A percentile compares a stretch with the other conserved stretches of the same genome.
Evolutionary conservation across 2,888 invertebrate genomes (phyloP).

Genomic region (Empis stercorea): DNA sequence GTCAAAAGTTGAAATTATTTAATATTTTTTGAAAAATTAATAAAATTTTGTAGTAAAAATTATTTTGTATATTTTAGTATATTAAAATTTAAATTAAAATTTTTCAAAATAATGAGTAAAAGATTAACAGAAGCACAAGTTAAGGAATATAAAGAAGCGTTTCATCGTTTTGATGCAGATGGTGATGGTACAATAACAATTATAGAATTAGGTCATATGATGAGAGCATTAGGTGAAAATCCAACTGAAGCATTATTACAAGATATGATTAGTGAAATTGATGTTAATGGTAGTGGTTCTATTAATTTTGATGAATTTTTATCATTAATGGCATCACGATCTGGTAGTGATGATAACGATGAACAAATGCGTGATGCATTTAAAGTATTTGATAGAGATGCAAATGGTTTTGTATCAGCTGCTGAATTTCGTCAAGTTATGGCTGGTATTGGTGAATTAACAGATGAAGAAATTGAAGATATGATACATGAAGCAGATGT

Average conservation of each 20-base stretch:
- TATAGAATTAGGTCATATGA: conserved; percentile 89
- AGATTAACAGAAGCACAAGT: background rate
- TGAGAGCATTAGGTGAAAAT: conserved; percentile 90
- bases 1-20: too few species aligned
- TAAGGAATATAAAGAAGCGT: conserved; percentile 54
- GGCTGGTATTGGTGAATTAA: conserved; percentile 94
- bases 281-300: conserved; percentile 65
- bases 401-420: conserved; percentile 91
- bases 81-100: too few species aligned
- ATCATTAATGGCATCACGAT: conserved; percentile 96
- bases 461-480: conserved; percentile 93
- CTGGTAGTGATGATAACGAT: conserved; percentile 94
- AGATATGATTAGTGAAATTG: conserved; percentile 97
- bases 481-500: conserved; percentile 95
- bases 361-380: conserved; percentile 94
- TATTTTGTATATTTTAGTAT: too few species aligned
- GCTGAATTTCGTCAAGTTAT: conserved; percentile 92
- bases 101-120: too few species aligned
- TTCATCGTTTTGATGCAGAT: conserved; percentile 93
- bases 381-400: conserved; percentile 94
- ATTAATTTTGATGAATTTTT: conserved; percentile 97
- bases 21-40: too few species aligned
- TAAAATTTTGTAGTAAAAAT: too few species aligned
- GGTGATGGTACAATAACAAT: conserved; percentile 94
- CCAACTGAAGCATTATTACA: conserved; percentile 92